Evolutionary conservation across 2,888 invertebrate species (phyloP).

Genomic region (Sinelater perroti): DNA sequence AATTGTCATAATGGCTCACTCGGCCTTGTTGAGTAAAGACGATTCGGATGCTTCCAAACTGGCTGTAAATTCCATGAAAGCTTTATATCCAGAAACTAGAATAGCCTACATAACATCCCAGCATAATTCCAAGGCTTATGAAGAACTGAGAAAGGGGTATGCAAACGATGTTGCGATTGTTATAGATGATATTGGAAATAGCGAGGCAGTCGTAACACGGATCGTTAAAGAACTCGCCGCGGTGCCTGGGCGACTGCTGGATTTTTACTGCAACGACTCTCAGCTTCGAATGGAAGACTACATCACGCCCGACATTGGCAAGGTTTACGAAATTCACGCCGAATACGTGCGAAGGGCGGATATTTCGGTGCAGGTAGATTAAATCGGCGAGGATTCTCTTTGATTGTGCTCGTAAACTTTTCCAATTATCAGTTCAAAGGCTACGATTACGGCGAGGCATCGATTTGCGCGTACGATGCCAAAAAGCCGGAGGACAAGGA

Average conservation of each 20-base stretch:
- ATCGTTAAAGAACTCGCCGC: slow-evolving; percentile 50
- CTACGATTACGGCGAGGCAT: slow-evolving; percentile 55
- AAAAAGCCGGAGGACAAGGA: slow-evolving; percentile 52
- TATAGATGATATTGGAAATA: slow-evolving; percentile 51
- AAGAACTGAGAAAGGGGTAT: slow-evolving; percentile 62
- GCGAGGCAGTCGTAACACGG: slow-evolving; percentile 46
- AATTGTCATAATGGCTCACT: slow-evolving; percentile 65
- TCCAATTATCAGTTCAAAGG: slow-evolving; percentile 53
- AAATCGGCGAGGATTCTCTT: background rate
- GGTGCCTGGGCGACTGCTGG: slow-evolving; percentile 53
- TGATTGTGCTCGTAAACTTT: background rate
- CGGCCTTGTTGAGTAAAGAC: slow-evolving; percentile 60
- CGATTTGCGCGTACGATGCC: slow-evolving; percentile 50
- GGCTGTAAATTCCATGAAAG: slow-evolving; percentile 62
- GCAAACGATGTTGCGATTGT: slow-evolving; percentile 64
- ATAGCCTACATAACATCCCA: slow-evolving; percentile 65
- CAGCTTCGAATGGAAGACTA: slow-evolving; percentile 68
- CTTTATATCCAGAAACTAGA: slow-evolving; percentile 64
- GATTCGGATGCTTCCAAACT: slow-evolving; percentile 60
- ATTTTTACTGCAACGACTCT: slow-evolving; percentile 52
- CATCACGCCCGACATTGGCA: slow-evolving; percentile 61
- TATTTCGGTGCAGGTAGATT: slow-evolving; percentile 51
- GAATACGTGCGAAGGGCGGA: slow-evolving; percentile 48
- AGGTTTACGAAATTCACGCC: slow-evolving; percentile 60
- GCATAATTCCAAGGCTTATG: slow-evolving; percentile 56